These are phyloP conservation scores for Pinctada fucata DNA, from an alignment of 2,888 invertebrate species.

Conservation along the genomic window DNA sequence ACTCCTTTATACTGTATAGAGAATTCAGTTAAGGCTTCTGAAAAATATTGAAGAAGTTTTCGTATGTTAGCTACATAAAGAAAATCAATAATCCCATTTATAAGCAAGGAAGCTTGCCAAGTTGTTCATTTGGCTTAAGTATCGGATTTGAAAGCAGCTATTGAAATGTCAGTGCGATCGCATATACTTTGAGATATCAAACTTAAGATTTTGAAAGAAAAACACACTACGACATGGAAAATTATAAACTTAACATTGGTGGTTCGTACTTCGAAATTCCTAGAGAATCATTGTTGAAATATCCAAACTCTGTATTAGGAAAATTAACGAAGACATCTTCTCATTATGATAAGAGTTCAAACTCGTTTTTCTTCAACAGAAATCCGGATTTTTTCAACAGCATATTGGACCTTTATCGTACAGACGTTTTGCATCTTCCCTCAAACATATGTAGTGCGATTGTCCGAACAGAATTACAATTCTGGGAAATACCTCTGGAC, in stretches of 20 bases:
- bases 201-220: too few relatives aligned
- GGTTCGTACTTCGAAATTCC: background rate
- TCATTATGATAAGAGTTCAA: conserved; percentile 13
- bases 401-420: conserved; percentile 39
- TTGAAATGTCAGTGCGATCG: too few relatives aligned
- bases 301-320: conserved; percentile 27
- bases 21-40: too few relatives aligned
- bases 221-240: background rate
- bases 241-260: background rate
- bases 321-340: conserved; percentile 15
- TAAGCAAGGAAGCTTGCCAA: too few relatives aligned
- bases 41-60: too few relatives aligned
- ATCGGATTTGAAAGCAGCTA: too few relatives aligned
- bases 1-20: too few relatives aligned
- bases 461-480: conserved; percentile 37
- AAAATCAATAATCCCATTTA: too few relatives aligned
- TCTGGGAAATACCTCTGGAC: conserved; percentile 39
- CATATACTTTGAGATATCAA: too few relatives aligned
- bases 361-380: conserved; percentile 43
- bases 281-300: background rate
- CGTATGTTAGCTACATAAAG: too few relatives aligned
- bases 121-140: too few relatives aligned
- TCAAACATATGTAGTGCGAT: conserved; percentile 36
- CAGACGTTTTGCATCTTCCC: conserved; percentile 40
- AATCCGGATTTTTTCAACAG: conserved; percentile 41